Percentiles rank a stretch among this genome's conserved stretches.
These are phyloP conservation scores for Coelopa frigida DNA, from an alignment of 1,140 invertebrate species.

Conservation along the genomic window DNA sequence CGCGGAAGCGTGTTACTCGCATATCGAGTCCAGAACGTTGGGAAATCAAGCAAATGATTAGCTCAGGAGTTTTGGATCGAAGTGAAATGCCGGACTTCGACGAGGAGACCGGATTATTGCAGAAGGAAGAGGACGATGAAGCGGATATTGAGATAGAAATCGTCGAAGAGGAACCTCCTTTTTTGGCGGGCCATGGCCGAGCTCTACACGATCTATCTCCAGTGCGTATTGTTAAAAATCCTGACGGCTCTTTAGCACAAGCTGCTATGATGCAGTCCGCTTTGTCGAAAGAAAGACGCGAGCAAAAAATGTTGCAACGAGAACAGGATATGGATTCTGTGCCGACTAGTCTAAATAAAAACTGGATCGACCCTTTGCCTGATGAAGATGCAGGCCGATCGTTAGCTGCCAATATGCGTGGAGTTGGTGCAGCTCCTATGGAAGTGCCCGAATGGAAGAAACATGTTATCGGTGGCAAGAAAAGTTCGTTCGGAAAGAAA, in stretches of 20 bases:
- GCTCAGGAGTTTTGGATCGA: constrained; percentile 75
- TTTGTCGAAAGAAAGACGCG: constrained; percentile 90
- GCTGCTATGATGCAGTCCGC: constrained; percentile 99
- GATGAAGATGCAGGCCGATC: constrained; percentile 62
- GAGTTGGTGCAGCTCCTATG: constrained; percentile 71
- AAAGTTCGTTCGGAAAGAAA: constrained; percentile 97
- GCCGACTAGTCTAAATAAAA: constrained; percentile 77
- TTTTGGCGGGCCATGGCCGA: constrained; percentile 83
- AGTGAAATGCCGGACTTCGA: constrained; percentile 89
- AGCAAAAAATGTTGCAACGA: constrained; percentile 84
- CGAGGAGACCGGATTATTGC: constrained; percentile 72
- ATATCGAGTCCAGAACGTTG: constrained; percentile 94
- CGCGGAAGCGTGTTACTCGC: constrained; percentile 74
- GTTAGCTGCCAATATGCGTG: constrained; percentile 65
- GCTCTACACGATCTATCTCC: constrained; percentile 90
- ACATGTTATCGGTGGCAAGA: constrained; percentile 94
- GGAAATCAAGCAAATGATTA: constrained; percentile 85
- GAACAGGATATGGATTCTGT: constrained; percentile 86
- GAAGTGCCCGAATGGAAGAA: constrained; percentile 99
- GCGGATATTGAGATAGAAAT: constrained; percentile 99
- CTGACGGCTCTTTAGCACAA: constrained; percentile 94
- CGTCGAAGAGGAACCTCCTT: constrained; percentile 97
- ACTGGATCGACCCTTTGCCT: constrained; percentile 94
- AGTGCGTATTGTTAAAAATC: constrained; percentile 97
- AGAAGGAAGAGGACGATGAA: constrained; percentile 86